Conservation (phyloP, 2,113 vertebrate species). For the Trichomycterus rosablanca region DNA sequence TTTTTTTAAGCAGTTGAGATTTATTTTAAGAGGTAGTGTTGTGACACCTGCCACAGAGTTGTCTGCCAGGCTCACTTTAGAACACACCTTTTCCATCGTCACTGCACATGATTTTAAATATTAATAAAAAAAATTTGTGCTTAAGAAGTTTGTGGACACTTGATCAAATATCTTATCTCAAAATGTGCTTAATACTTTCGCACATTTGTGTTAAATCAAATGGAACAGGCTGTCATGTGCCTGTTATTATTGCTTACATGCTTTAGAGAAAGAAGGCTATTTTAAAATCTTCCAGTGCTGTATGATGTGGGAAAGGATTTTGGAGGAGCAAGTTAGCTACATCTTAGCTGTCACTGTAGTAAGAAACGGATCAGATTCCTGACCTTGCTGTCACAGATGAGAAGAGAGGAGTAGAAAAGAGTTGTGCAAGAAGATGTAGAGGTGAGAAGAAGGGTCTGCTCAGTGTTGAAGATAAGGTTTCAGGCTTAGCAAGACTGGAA, state of each 20-base stretch:
- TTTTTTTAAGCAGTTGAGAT: too few species aligned
- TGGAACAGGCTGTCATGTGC: too few species aligned
- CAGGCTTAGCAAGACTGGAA: constrained; percentile 8
- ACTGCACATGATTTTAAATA: too few species aligned
- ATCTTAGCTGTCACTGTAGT: constrained; percentile 14
- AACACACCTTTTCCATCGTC: too few species aligned
- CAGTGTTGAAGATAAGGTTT: constrained; percentile 27
- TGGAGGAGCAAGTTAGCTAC: not conserved
- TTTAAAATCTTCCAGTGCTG: constrained; percentile 4
- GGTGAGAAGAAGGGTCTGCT: constrained; percentile 3
- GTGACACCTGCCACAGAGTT: too few species aligned
- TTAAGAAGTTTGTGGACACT: too few species aligned
- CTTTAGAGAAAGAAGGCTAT: not conserved
- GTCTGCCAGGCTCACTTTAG: too few species aligned
- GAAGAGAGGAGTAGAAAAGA: constrained; percentile 9
- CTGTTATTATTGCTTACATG: constrained; percentile 3
- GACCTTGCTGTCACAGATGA: constrained; percentile 12
- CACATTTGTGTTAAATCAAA: too few species aligned
- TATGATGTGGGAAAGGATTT: constrained; percentile 6
- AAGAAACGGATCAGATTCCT: constrained; percentile 11
- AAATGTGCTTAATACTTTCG: too few species aligned
- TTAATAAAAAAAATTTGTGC: too few species aligned
- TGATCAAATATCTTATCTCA: too few species aligned
- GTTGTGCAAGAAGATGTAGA: constrained; percentile 15
- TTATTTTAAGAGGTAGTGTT: too few species aligned